These are phyloP conservation scores for Monoplex corrugatus DNA, from an alignment of 2,888 invertebrate genomes.

Conservation along the genomic window DNA sequence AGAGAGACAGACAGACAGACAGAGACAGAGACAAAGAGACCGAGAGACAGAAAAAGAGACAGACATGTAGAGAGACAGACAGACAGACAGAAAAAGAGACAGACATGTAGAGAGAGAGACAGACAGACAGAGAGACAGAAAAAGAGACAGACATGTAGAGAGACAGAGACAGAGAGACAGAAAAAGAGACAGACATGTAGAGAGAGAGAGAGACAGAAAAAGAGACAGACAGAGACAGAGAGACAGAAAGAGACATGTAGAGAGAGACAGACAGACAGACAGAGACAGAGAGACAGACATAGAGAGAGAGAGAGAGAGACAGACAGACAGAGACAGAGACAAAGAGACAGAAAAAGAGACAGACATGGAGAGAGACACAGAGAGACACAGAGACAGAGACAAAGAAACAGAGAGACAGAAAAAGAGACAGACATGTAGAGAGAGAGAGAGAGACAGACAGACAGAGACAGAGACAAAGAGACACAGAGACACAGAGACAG, in stretches of 20 bases:
- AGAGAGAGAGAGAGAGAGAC: neutral
- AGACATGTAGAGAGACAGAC: neutral
- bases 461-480: no score
- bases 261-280: neutral
- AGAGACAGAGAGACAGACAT: neutral
- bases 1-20: neutral
- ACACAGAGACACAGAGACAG: neutral
- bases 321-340: neutral
- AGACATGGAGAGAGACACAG: neutral
- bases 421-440: neutral
- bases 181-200: neutral
- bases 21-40: no score
- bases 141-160: neutral
- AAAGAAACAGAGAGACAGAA: neutral
- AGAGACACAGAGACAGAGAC: neutral
- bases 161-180: neutral
- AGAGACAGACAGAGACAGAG: no score
- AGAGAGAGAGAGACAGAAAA: neutral
- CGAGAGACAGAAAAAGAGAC: neutral
- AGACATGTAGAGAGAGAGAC: neutral
- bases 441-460: neutral
- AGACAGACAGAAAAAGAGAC: neutral
- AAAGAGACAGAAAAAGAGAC: neutral
- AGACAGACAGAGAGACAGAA: neutral
- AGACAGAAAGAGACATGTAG: neutral